Base-by-base conservation (phyloP, 2,797 vertebrate species). In the Crocidura indochinensis region DNA sequence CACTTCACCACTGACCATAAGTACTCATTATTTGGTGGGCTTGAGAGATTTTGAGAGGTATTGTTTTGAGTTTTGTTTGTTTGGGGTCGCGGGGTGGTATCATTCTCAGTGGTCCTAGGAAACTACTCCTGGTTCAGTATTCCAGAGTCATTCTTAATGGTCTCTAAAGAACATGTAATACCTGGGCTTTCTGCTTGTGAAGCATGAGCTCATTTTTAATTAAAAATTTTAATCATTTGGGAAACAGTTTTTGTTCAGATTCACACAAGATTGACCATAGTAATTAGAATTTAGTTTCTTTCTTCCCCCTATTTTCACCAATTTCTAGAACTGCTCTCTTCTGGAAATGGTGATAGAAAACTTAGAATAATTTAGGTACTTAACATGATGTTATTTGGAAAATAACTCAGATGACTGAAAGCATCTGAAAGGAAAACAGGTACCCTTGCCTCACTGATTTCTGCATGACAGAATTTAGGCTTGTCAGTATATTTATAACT, bases 371-470 rank as follows among this genome's bases (percentile, higher is more conserved):
- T 76, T 82, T 72, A 60, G 60, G 60, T 11, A 68, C 0, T 31
- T 20, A 60, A 51, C 17, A 22, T 56, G 73, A 46, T 78, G 84
- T 90, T 83, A 9, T 77, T 88, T 77, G 22, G 20, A 86, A 82
- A 85, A 62, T 14, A 1, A 8, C 78, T 87, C 49, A 47, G 27
- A 69, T 73, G 31, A 72, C 64, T 90, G 62, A 76, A 64, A 88
- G 11, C 19, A 71, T 60, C 38, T 46, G 76, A 83, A 46, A 94
- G n/a, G 62, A 69, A 88, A 80, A 27, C 3, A 19, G 17, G 38
- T 49, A 49, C n/a, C 20, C 60, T 19, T 49, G 11, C 22, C 8
- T 19, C 26, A 88, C 12, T 56, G 4, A 31, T 56, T 44, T 78
- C 31, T 80, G 10, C 87, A 9, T 14, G n/a, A n/a, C 14, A 62